A percentile compares a stretch with the other conserved stretches of the same genome.
Conservation (phyloP, 1,140 invertebrate species). For the Drosophila pruinosa region DNA sequence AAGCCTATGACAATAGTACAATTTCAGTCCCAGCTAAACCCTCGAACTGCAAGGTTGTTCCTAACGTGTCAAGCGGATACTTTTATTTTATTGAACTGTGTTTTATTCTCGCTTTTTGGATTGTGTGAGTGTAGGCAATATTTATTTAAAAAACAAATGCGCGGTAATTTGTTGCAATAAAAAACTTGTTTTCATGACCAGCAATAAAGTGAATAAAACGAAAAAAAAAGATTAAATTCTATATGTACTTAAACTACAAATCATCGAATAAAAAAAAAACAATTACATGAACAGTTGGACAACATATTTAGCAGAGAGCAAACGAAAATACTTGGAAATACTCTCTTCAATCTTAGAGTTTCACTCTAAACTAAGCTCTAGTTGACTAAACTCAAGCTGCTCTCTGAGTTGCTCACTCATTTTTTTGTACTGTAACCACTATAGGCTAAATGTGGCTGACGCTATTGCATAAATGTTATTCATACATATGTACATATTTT, state of each 20-base stretch:
- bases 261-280: slow-evolving; percentile 6
- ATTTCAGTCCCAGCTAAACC: slow-evolving; percentile 62
- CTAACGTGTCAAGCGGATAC: slow-evolving; percentile 64
- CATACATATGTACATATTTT: slow-evolving; percentile 33
- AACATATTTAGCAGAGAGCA: background rate
- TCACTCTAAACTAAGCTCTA: slow-evolving; percentile 33
- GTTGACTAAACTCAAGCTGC: too few species aligned
- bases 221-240: slow-evolving; percentile 5
- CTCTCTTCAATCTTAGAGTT: background rate
- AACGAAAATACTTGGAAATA: slow-evolving; percentile 15
- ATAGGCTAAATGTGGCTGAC: slow-evolving; percentile 4
- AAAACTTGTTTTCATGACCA: slow-evolving; percentile 75
- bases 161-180: slow-evolving; percentile 58
- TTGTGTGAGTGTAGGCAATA: slow-evolving; percentile 54
- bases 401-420: slow-evolving; percentile 36
- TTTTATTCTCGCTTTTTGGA: slow-evolving; percentile 30
- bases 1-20: background rate
- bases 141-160: slow-evolving; percentile 18
- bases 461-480: slow-evolving; percentile 30
- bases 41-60: slow-evolving; percentile 57
- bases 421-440: slow-evolving; percentile 11
- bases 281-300: background rate
- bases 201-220: slow-evolving; percentile 25
- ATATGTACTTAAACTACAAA: slow-evolving; percentile 6
- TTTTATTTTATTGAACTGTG: slow-evolving; percentile 15